Conservation (phyloP, 2,888 invertebrate genomes). For the Germaria angustata region DNA sequence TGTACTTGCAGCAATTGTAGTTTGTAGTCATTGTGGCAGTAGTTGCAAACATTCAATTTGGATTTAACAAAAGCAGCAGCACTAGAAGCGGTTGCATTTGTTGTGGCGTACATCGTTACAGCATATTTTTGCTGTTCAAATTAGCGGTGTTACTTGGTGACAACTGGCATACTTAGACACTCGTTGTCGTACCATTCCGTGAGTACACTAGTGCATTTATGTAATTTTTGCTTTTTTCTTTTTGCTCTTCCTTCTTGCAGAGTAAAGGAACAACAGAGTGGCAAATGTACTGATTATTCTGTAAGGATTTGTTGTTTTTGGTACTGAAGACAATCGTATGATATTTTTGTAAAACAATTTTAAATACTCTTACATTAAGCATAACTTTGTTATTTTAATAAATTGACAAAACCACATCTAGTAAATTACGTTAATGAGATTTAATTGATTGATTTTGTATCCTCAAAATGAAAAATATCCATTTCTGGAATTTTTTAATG, state of each 20-base stretch:
- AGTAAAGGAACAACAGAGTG: no score
- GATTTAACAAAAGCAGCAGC: neutral
- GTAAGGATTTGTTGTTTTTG: neutral
- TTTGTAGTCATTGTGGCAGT: neutral
- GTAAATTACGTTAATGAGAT: no score
- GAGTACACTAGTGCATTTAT: neutral
- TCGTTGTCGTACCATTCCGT: conserved; percentile 14
- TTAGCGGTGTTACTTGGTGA: conserved; percentile 46
- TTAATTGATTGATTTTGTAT: no score
- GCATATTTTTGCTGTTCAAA: conserved; percentile 50
- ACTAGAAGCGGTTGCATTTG: neutral
- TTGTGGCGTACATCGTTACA: conserved; percentile 8
- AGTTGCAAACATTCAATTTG: conserved; percentile 10
- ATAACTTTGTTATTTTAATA: neutral
- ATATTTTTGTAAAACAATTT: neutral
- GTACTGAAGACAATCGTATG: neutral
- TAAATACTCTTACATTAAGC: neutral
- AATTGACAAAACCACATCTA: no score
- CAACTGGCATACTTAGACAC: conserved; percentile 45
- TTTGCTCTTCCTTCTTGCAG: no score
- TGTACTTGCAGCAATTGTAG: conserved; percentile 36
- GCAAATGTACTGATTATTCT: neutral
- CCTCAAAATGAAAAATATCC: no score
- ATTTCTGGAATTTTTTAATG: neutral
- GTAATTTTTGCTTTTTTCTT: neutral